Conservation (phyloP, 1,140 invertebrate species). For the Zelostemma sp. region DNA sequence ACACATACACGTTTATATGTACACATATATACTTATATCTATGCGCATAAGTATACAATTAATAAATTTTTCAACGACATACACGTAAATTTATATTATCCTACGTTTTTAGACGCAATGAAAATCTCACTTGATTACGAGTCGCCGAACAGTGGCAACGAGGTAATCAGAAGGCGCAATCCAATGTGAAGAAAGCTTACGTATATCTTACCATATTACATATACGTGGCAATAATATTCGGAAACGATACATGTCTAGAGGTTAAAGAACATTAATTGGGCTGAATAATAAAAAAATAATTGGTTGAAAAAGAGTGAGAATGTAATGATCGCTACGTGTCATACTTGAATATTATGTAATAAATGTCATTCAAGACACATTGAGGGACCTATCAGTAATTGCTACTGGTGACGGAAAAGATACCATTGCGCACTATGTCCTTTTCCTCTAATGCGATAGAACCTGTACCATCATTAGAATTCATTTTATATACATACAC, state of each 20-base stretch:
- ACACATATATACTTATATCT: constrained; percentile 12
- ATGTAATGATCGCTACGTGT: background rate
- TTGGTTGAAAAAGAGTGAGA: background rate
- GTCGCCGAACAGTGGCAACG: constrained; percentile 1
- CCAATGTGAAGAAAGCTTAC: constrained; percentile 24
- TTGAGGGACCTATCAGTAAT: background rate
- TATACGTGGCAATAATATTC: constrained; percentile 9
- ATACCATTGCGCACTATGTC: constrained; percentile 9
- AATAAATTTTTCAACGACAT: constrained; percentile 50
- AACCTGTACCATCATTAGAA: constrained; percentile 32
- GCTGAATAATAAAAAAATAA: background rate
- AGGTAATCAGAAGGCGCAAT: constrained; percentile 26
- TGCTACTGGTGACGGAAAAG: background rate
- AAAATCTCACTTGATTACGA: constrained; percentile 36
- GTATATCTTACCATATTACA: constrained; percentile 21
- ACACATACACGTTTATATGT: background rate
- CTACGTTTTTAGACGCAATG: constrained; percentile 39
- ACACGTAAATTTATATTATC: constrained; percentile 48
- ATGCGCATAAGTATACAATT: constrained; percentile 33
- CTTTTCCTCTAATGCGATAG: constrained; percentile 27
- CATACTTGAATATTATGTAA: background rate
- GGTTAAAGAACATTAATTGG: constrained; percentile 10
- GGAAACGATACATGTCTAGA: constrained; percentile 17
- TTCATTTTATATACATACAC: constrained; percentile 43
- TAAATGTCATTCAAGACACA: background rate